Conservation (phyloP, 2,888 invertebrate species). For the Drosophila fulvimacula region DNA sequence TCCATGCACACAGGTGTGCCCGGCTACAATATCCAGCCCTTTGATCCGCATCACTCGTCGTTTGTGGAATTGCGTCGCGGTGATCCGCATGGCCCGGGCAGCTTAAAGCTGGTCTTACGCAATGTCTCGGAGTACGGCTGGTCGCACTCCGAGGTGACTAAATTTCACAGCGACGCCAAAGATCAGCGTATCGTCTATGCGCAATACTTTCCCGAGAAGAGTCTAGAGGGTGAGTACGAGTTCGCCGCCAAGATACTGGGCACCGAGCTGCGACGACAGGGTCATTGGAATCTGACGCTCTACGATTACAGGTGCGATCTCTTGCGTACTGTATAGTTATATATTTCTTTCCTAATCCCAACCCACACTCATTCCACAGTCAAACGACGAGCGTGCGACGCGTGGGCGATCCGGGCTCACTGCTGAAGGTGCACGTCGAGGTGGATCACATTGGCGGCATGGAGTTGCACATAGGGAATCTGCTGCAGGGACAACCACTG, state of each 20-base stretch:
- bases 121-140: conserved; percentile 92
- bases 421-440: conserved; percentile 88
- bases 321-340: neutral
- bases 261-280: conserved; percentile 87
- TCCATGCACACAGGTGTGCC: conserved; percentile 87
- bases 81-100: conserved; percentile 87
- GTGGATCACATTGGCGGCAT: conserved; percentile 91
- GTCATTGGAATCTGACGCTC: conserved; percentile 91
- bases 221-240: conserved; percentile 89
- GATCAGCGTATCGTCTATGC: conserved; percentile 89
- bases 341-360: neutral
- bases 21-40: conserved; percentile 89
- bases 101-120: conserved; percentile 89
- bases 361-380: conserved; percentile 57
- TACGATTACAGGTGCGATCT: conserved; percentile 86
- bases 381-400: conserved; percentile 85
- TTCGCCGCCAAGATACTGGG: conserved; percentile 88
- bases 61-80: conserved; percentile 88
- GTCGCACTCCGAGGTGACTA: conserved; percentile 90
- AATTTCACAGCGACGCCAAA: conserved; percentile 89
- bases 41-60: conserved; percentile 91
- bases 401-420: conserved; percentile 84
- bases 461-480: conserved; percentile 91
- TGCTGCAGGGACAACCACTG: conserved; percentile 88
- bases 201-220: conserved; percentile 93